Conservation (phyloP, 2,797 vertebrate genomes). For the Meda fulgida region DNA sequence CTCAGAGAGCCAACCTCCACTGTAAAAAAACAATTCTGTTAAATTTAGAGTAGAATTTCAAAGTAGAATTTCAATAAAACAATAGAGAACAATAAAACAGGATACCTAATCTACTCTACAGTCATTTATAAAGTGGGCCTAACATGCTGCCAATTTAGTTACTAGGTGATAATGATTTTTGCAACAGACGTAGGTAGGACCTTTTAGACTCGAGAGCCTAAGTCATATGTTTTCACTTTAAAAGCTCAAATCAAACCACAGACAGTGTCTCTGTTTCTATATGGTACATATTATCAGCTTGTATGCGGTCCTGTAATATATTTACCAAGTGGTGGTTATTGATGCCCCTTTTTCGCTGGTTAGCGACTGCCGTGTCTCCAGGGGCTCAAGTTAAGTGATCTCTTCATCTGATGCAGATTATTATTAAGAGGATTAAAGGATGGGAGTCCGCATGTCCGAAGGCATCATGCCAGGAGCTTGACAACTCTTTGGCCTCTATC, state of each 20-base stretch:
- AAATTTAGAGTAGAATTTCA: not conserved
- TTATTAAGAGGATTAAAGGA: slow-evolving; percentile 46
- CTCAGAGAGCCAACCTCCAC: not conserved
- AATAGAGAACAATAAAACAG: slow-evolving; percentile 4
- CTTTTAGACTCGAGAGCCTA: not conserved
- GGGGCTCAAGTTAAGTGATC: slow-evolving; percentile 17
- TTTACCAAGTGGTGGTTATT: slow-evolving; percentile 42
- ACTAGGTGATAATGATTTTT: slow-evolving; percentile 33
- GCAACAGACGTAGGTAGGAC: not conserved
- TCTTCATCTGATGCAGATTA: slow-evolving; percentile 38
- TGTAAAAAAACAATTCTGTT: not conserved
- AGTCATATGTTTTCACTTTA: slow-evolving; percentile 36
- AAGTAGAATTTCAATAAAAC: not conserved
- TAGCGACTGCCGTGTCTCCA: slow-evolving; percentile 38
- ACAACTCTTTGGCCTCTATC: not conserved
- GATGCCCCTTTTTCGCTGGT: slow-evolving; percentile 22
- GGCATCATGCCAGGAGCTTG: slow-evolving; percentile 25
- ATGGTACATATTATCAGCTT: slow-evolving; percentile 54
- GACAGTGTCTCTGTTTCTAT: slow-evolving; percentile 18
- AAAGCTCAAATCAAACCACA: slow-evolving; percentile 46
- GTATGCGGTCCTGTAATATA: slow-evolving; percentile 32
- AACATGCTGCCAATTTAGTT: slow-evolving; percentile 10
- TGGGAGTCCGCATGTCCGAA: slow-evolving; percentile 20
- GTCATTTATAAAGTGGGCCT: not conserved
- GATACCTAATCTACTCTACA: not conserved